These are phyloP conservation scores for Rhizomys pruinosus DNA, from an alignment of 2,113 vertebrate species.

Conservation along the genomic window DNA sequence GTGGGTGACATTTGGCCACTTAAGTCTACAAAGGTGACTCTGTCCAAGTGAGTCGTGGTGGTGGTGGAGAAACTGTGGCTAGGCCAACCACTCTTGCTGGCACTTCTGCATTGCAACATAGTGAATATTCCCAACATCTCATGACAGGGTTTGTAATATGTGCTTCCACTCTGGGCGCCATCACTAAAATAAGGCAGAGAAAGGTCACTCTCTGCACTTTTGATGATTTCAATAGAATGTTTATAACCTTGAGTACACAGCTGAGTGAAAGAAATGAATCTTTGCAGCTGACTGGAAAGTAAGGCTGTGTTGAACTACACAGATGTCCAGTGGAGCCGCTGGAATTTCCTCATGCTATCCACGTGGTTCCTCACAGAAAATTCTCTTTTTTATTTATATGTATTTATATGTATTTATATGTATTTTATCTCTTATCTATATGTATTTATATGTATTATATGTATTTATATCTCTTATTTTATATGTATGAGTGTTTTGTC, in stretches of 20 bases:
- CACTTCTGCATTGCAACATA: too few relatives aligned
- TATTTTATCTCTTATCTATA: too few relatives aligned
- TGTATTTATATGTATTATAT: too few relatives aligned
- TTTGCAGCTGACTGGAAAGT: not conserved
- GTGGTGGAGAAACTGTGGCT: not conserved
- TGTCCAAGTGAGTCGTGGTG: too few relatives aligned
- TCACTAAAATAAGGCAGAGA: not conserved
- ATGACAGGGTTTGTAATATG: not conserved
- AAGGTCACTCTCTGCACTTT: not conserved
- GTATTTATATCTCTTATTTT: too few relatives aligned
- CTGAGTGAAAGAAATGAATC: not conserved
- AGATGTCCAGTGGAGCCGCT: not conserved
- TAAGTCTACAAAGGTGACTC: not conserved
- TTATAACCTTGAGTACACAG: not conserved
- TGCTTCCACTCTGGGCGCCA: not conserved
- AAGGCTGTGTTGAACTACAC: not conserved
- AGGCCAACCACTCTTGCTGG: not conserved
- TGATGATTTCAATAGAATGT: not conserved
- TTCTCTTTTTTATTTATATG: not conserved
- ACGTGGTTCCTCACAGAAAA: not conserved
- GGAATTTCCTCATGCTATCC: not conserved
- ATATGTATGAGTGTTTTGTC: too few relatives aligned
- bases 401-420: too few relatives aligned
- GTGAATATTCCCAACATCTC: too few relatives aligned
- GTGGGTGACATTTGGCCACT: not conserved